Percentiles rank a stretch among this genome's conserved stretches.
Conservation (phyloP, 2,797 vertebrate genomes). For the Clarias platycephalus region DNA sequence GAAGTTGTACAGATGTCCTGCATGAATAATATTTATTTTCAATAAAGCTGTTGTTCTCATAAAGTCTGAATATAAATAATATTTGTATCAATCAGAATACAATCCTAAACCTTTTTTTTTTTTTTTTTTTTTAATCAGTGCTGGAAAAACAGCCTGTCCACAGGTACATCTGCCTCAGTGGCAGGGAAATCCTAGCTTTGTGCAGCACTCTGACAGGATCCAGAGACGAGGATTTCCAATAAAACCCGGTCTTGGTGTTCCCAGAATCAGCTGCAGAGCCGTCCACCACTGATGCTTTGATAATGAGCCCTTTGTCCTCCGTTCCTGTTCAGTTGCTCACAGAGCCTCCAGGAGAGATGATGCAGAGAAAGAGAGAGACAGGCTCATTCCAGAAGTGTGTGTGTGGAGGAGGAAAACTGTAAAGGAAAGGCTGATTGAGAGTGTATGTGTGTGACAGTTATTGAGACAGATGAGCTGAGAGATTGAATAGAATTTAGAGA, state of each 20-base stretch:
- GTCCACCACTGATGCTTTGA: slow-evolving; percentile 44
- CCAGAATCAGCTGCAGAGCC: slow-evolving; percentile 32
- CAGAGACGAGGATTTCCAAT: slow-evolving; percentile 32
- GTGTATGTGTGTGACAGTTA: slow-evolving; percentile 37
- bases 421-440: slow-evolving; percentile 40
- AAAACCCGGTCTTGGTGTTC: slow-evolving; percentile 30
- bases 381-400: slow-evolving; percentile 35
- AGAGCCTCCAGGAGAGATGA: slow-evolving; percentile 36
- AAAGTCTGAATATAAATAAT: neutral
- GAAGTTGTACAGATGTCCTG: neutral
- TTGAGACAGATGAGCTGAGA: slow-evolving; percentile 43
- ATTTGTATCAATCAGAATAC: neutral
- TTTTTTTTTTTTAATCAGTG: neutral
- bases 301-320: slow-evolving; percentile 47
- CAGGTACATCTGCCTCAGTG: neutral
- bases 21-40: neutral
- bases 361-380: slow-evolving; percentile 38
- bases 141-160: neutral
- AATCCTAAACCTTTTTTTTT: neutral
- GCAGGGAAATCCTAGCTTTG: slow-evolving; percentile 25
- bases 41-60: neutral
- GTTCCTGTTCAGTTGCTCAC: slow-evolving; percentile 37
- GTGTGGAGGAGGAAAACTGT: slow-evolving; percentile 35
- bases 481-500: slow-evolving; percentile 43
- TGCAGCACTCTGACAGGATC: slow-evolving; percentile 22